These are phyloP conservation scores for Lagorchestes hirsutus DNA, from an alignment of 2,797 vertebrate genomes.

Conservation along the genomic window DNA sequence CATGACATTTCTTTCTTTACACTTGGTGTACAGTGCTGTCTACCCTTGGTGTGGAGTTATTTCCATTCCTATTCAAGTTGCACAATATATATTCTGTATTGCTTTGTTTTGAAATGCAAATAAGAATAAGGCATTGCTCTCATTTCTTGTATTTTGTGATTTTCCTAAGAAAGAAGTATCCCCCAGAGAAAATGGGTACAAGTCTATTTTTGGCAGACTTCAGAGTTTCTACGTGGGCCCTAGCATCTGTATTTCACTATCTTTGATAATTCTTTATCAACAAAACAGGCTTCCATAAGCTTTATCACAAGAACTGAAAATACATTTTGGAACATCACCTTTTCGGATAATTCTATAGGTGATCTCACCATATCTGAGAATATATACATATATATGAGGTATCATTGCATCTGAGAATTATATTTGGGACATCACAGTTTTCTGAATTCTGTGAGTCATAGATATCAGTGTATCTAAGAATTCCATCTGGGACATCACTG, in stretches of 20 bases:
- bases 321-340: not conserved
- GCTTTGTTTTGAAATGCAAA: slow-evolving; percentile 61
- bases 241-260: slow-evolving; percentile 55
- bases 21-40: not conserved
- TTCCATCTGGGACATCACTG: slow-evolving; percentile 26
- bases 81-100: not conserved
- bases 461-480: slow-evolving; percentile 67
- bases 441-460: slow-evolving; percentile 56
- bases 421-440: slow-evolving; percentile 35
- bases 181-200: slow-evolving; percentile 54
- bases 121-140: slow-evolving; percentile 28
- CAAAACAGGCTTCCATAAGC: not conserved
- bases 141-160: slow-evolving; percentile 37
- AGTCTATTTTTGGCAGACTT: slow-evolving; percentile 49
- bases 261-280: not conserved
- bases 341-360: not conserved
- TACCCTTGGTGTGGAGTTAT: not conserved
- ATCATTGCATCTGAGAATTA: not conserved
- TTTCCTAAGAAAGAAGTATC: slow-evolving; percentile 48
- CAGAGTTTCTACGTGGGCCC: slow-evolving; percentile 26
- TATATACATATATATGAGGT: not conserved
- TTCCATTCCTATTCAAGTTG: slow-evolving; percentile 38
- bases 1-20: not conserved
- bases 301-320: not conserved
- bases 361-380: not conserved